Evolutionary conservation across 2,888 invertebrate species (phyloP), one percentile per base, ranked within the genome.

Genomic region (Heliconius aoede): DNA sequence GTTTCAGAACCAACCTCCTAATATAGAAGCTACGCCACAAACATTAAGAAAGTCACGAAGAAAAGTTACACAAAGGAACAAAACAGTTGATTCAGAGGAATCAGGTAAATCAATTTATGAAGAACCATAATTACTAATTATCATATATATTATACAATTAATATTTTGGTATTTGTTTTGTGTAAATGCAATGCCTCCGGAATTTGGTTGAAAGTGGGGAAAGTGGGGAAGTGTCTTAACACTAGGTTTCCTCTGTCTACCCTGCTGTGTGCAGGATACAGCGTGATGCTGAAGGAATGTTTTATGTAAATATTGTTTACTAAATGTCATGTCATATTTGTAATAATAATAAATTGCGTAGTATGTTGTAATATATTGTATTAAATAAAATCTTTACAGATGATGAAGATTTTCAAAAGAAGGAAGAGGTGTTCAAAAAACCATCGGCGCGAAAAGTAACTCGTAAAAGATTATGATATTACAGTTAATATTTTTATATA

Each of bases 351-450:
- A n/a, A 55, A 55, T 55, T n/a, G n/a, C 3, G 4, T 55, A 55
- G 55, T 55, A 55, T n/a, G n/a, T n/a, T n/a, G n/a, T n/a, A n/a
- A n/a, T n/a, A 55, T 55, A 46, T 55, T 55, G n/a, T 55, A n/a
- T 55, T 55, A n/a, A n/a, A 9, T n/a, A n/a, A 55, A n/a, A 55
- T 55, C 76, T 68, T 88, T 89, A 68, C 84, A 94, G 94, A 92
- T 74, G 91, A 91, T 74, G 94, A 94, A 68, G 92, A 91, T 36
- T 85, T 88, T 73, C 87, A 89, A 77, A 86, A 88, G 78, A 89
- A 90, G 77, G 91, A 92, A 21, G 90, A 93, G 64, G 90, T 94
- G 7, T 95, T 95, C 81, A 95, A 95, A 83, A 94, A 94, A 84
- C 94, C 94, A 0, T 77, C 89, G 0, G 85, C 87, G 30, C 89